Conservation (phyloP, 1,140 invertebrate species). For the Saccostrea echinata region DNA sequence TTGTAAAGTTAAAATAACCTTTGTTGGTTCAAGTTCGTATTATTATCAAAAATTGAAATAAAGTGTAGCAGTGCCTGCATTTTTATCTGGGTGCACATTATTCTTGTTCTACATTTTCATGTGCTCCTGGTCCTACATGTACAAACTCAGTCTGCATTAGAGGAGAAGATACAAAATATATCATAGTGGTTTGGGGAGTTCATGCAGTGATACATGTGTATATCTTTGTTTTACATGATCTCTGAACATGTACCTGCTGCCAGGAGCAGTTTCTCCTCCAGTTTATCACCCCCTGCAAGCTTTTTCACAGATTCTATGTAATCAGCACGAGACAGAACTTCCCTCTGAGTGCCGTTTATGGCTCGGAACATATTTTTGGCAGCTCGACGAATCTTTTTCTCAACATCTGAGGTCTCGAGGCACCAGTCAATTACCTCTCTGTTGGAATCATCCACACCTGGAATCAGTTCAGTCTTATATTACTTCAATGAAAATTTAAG, state of each 20-base stretch:
- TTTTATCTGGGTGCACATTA: too few relatives aligned
- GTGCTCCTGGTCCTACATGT: too few relatives aligned
- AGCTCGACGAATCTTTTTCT: constrained; percentile 91
- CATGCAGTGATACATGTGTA: too few relatives aligned
- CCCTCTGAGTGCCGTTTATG: constrained; percentile 70
- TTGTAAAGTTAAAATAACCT: too few relatives aligned
- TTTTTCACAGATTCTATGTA: constrained; percentile 70
- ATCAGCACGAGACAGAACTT: constrained; percentile 83
- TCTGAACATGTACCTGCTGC: constrained; percentile 67
- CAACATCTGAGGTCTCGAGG: constrained; percentile 89
- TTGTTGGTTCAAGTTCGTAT: too few relatives aligned
- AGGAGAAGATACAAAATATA: too few relatives aligned
- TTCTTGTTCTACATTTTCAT: too few relatives aligned
- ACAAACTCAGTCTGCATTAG: too few relatives aligned
- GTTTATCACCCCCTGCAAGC: constrained; percentile 64
- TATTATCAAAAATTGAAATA: too few relatives aligned
- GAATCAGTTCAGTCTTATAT: not conserved
- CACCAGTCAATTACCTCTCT: constrained; percentile 88
- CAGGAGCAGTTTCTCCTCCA: constrained; percentile 68
- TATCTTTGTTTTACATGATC: too few relatives aligned
- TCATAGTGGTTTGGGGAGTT: too few relatives aligned
- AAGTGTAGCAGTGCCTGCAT: too few relatives aligned
- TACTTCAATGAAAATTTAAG: not conserved
- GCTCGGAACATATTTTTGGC: constrained; percentile 88
- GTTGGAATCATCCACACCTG: constrained; percentile 71